Percentiles rank a stretch among this genome's conserved stretches.
These are phyloP conservation scores for Heliconius ismenius DNA, from an alignment of 2,888 invertebrate species.

Conservation along the genomic window DNA sequence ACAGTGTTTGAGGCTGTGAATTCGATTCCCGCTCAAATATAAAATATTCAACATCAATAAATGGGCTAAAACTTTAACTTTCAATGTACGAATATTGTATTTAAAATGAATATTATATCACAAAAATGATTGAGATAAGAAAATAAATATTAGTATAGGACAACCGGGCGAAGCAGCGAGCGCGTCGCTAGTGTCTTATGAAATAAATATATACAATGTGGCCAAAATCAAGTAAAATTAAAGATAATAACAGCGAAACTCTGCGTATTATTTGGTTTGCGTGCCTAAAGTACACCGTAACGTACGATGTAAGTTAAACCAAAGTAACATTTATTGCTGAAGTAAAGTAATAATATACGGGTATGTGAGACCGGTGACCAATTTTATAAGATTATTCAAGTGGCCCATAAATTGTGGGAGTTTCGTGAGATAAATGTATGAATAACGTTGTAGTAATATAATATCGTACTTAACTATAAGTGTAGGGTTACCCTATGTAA, in stretches of 20 bases:
- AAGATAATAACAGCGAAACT: not conserved
- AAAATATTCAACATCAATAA: no score
- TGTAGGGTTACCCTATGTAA: no score
- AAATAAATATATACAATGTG: not conserved
- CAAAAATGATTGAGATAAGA: no score
- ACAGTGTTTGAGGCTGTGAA: not conserved
- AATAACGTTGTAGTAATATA: not conserved
- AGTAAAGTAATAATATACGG: not conserved
- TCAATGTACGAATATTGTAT: no score
- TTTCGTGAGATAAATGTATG: not conserved
- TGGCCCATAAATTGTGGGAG: not conserved
- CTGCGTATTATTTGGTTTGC: not conserved
- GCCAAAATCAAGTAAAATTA: not conserved
- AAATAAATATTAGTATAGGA: no score
- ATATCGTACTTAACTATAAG: not conserved
- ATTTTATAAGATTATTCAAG: conserved; percentile 17
- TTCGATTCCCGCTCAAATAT: no score
- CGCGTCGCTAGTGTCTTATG: no score
- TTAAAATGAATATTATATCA: no score
- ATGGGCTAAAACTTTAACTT: no score
- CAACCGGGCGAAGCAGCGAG: not conserved
- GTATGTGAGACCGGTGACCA: not conserved
- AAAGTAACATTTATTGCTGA: conserved; percentile 6
- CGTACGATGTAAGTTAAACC: not conserved
- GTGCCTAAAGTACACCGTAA: not conserved